phyloP scores from a whole-genome alignment of 1,140 invertebrate genomes.

The Saxidomus purpurata region DNA sequence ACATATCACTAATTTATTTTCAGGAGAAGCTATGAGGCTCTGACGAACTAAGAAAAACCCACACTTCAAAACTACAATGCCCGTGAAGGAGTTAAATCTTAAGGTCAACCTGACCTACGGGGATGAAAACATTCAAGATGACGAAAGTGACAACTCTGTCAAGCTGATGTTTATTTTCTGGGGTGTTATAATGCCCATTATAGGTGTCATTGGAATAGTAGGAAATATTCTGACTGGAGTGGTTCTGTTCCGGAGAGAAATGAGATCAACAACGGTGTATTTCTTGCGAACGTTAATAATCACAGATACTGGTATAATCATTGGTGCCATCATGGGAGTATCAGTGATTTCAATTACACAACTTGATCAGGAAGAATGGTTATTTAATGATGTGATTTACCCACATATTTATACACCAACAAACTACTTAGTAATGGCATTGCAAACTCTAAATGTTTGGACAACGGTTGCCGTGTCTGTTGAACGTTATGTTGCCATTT shows the following conservation, averaged over 20 bases:
- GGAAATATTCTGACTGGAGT: conserved; percentile 85
- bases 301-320: conserved; percentile 88
- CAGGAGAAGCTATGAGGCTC: too few species aligned
- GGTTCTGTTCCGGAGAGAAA: conserved; percentile 82
- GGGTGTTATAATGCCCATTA: conserved; percentile 80
- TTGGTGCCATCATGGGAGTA: conserved; percentile 90
- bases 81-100: conserved; percentile 62
- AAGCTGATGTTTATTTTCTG: conserved; percentile 78
- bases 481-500: conserved; percentile 84
- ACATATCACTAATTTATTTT: too few species aligned
- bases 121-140: conserved; percentile 70
- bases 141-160: not conserved
- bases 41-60: too few species aligned
- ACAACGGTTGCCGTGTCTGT: conserved; percentile 84
- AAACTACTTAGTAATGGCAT: conserved; percentile 82
- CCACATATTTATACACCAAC: conserved; percentile 79
- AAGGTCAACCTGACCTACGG: conserved; percentile 80
- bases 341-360: conserved; percentile 70
- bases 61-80: too few species aligned
- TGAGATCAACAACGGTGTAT: conserved; percentile 83
- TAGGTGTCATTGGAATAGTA: conserved; percentile 77
- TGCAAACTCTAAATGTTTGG: conserved; percentile 85
- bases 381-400: conserved; percentile 79
- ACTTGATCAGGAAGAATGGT: conserved; percentile 89
- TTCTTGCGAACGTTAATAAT: conserved; percentile 83